Base-by-base conservation (phyloP, 2,888 invertebrate species). In the Watsonalla cultraria region DNA sequence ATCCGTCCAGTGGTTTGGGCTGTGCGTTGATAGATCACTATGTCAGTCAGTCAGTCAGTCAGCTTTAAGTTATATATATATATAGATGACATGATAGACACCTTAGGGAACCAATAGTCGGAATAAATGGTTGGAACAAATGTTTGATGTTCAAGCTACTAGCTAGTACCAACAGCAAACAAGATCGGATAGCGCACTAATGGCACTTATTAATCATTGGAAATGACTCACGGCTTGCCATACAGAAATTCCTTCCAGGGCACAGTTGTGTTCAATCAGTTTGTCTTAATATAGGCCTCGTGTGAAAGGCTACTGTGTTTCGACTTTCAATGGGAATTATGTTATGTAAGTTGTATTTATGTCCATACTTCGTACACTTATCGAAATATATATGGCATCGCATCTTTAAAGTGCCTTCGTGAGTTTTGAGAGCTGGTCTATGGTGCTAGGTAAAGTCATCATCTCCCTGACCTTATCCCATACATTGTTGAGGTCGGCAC, bases 141-240 rank as follows among this genome's bases (percentile, higher is more conserved):
- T 60, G 60, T 56, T 65, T 57, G 63, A 55, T 66, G 64, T 66
- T 60, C 56, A 8, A 49, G 37, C 14, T 5, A n/a, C n/a, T n/a
- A n/a, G n/a, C 14, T 56, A 52, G 11, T 11, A 42, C 42, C 6
- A 42, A 42, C 5, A 62, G 58, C 59, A 54, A 56, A 59, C 56
- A 60, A 57, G 55, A 56, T 37, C 64, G 58, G 58, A 68, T 59
- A 65, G 68, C 61, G 47, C 61, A 46, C 53, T 62, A 69, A 71
- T 72, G 73, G 55, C 55, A 52, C 54, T 56, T 58, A 70, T 67
- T 66, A 66, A 78, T 78, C 76, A 74, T 70, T 56, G 53, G 33
- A 63, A 70, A 72, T 76, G 74, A 76, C 54, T 76, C 76, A 72
- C 52, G 59, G 53, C 57, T 64, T 62, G 61, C 62, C 63, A 64